Base-by-base conservation (phyloP, 2,797 vertebrate genomes). In the Paedocypris micromegethes region DNA sequence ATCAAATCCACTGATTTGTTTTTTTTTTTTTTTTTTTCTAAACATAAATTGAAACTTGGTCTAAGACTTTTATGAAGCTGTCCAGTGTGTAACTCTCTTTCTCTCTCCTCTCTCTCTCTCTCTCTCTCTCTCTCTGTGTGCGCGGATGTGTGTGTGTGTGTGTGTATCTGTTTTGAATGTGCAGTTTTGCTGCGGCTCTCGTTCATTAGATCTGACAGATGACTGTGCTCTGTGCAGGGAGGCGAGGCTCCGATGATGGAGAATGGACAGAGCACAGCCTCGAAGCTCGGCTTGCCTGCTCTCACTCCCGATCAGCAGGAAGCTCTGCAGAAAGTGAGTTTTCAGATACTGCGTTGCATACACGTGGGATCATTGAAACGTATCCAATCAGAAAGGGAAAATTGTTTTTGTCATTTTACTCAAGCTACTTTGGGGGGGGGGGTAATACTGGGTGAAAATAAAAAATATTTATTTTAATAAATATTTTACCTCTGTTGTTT, bases 281-380 rank as follows among this genome's bases (percentile, higher is more conserved):
- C 92, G 2, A 97, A 96, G 82, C 88, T 95, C 81, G 94, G 94
- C 64, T 90, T 97, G 76, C 94, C 94, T 9, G 91, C 93, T 38
- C 93, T 97, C 78, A 96, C 93, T 59, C 89, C 90, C 0, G 91
- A 93, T 80, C 94, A 97, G 85, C 93, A 96, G 84, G 94, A 97
- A 86, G 94, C 94, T 59, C 91, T 97, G 63, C 94, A 97, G 83
- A 97, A 92, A 86, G 94, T 95, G 81, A 89, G 86, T 9, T 2
- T 6, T 6, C 7, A 7, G 8, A 50, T 5, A 23, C 5, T 51
- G 4, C 39, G 37, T 38, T 50, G 6, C 1, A 23, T 9, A 23
- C 50, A 9, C 8, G 9, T 49, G 6, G 7, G n/a, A 23, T 23
- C 23, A 23, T 23, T 23, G 23, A 23, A 23, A 23, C 23, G 1